Conservation (phyloP, 2,797 vertebrate species). For the Platyrinchus mystaceus region DNA sequence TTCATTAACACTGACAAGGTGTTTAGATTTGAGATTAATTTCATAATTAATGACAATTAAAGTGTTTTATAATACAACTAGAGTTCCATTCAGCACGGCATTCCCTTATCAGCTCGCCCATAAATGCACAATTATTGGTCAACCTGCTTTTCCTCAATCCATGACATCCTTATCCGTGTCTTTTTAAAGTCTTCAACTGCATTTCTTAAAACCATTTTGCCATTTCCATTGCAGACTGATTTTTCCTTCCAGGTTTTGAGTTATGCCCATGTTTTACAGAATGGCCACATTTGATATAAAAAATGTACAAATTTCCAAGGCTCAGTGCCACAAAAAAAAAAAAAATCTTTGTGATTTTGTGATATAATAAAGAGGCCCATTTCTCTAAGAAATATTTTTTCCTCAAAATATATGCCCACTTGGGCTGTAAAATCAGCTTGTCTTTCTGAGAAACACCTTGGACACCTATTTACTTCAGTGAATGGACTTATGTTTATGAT, state of each 20-base stretch:
- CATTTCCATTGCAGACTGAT: neutral
- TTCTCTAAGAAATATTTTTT: neutral
- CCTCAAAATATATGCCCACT: neutral
- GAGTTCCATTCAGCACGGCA: neutral
- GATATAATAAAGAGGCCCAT: neutral
- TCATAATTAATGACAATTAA: neutral
- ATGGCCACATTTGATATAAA: neutral
- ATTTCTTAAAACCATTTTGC: neutral
- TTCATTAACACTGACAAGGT: neutral
- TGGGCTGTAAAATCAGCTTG: neutral
- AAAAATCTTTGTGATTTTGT: neutral
- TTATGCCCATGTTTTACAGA: neutral
- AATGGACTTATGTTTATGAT: neutral
- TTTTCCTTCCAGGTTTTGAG: neutral
- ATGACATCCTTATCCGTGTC: neutral
- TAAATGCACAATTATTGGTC: neutral
- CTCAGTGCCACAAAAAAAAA: accelerated
- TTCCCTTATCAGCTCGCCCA: neutral
- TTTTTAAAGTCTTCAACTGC: neutral
- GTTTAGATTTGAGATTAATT: neutral
- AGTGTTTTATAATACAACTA: neutral
- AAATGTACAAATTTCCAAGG: neutral
- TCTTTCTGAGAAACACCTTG: neutral
- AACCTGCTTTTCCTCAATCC: neutral
- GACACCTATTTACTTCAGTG: neutral